phyloP scores from a whole-genome alignment of 2,113 vertebrate species.

The Sapajus apella region DNA sequence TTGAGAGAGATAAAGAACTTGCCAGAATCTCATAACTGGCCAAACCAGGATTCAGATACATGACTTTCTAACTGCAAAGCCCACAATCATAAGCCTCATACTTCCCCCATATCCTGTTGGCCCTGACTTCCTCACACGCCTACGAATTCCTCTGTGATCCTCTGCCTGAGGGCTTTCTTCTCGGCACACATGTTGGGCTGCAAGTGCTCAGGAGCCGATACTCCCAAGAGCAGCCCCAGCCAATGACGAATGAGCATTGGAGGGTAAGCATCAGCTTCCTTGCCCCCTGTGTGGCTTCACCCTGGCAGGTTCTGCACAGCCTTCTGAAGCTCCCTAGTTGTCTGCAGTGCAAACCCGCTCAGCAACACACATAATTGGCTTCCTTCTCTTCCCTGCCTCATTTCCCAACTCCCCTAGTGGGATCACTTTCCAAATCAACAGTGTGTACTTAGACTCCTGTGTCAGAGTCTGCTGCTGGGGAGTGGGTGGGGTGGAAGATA shows the following conservation, averaged over 20 bases:
- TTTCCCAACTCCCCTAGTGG: not conserved
- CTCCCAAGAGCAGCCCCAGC: not conserved
- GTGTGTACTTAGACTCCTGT: not conserved
- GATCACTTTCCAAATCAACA: not conserved
- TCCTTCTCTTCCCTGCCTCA: not conserved
- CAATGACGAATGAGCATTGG: not conserved
- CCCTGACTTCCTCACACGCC: not conserved
- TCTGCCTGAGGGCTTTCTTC: not conserved
- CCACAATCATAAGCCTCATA: not conserved
- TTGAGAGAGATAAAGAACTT: not conserved
- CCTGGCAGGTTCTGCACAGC: not conserved
- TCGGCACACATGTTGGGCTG: not conserved
- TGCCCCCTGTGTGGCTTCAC: accelerated
- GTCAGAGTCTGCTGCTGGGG: not conserved
- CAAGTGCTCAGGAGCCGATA: not conserved
- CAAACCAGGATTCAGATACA: not conserved
- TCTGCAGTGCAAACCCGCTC: not conserved
- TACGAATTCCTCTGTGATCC: not conserved
- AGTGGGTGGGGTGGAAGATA: too few relatives aligned
- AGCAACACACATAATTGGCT: not conserved
- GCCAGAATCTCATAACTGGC: not conserved
- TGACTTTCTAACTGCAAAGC: not conserved
- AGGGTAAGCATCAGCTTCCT: not conserved
- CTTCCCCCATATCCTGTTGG: not conserved
- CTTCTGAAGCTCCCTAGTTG: not conserved